Evolutionary conservation across 2,113 vertebrate genomes (phyloP).

Genomic region (Panthera leo): DNA sequence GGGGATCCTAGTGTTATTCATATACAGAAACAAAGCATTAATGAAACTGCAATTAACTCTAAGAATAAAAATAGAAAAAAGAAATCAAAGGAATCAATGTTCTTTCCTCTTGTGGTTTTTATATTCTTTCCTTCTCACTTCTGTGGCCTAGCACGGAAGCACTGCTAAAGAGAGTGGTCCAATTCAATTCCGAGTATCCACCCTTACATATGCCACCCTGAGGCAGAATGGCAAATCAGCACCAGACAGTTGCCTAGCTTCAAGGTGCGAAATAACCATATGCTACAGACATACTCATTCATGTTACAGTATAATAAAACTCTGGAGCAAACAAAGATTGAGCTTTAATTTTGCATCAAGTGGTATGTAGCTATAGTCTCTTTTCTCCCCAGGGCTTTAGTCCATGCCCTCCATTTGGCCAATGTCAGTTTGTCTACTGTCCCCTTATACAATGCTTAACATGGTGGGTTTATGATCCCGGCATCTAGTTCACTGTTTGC

Average conservation of each 20-base stretch:
- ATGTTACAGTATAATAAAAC: not conserved
- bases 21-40: not conserved
- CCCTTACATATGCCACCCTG: not conserved
- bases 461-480: not conserved
- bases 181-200: not conserved
- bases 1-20: not conserved
- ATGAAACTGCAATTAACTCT: not conserved
- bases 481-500: not conserved
- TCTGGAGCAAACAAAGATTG: not conserved
- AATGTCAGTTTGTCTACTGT: not conserved
- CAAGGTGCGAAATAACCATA: not conserved
- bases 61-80: not conserved
- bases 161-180: not conserved
- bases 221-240: not conserved
- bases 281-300: not conserved
- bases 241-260: not conserved
- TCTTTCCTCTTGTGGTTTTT: not conserved
- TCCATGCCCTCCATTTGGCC: not conserved
- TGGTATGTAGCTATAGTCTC: not conserved
- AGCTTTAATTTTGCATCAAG: not conserved
- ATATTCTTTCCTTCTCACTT: not conserved
- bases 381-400: not conserved
- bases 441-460: not conserved
- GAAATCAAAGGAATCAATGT: not conserved
- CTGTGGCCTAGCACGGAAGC: not conserved